These are phyloP conservation scores for Drosophila yooni DNA, from an alignment of 2,888 invertebrate genomes.

Conservation along the genomic window DNA sequence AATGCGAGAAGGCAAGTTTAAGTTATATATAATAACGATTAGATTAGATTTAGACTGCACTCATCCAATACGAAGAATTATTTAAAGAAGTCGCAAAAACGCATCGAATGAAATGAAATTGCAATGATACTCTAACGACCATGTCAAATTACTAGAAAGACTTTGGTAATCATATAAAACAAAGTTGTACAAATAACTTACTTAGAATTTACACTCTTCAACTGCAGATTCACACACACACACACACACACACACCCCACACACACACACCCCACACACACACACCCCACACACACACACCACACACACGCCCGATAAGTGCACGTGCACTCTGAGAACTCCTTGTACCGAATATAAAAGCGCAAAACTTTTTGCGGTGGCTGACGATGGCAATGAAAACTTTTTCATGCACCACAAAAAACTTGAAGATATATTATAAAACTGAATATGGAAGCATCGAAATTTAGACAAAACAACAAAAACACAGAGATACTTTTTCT, in stretches of 20 bases:
- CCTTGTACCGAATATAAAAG: constrained; percentile 18
- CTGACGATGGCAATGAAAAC: constrained; percentile 66
- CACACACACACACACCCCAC: too few relatives aligned
- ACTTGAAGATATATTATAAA: constrained; percentile 70
- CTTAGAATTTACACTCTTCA: constrained; percentile 14
- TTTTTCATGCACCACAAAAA: constrained; percentile 59
- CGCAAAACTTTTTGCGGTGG: constrained; percentile 41
- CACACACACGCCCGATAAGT: constrained; percentile 9
- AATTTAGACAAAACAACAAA: constrained; percentile 61
- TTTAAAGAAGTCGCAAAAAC: background rate
- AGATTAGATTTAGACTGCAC: background rate
- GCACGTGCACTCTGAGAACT: constrained; percentile 40
- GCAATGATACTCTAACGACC: background rate
- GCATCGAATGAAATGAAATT: background rate
- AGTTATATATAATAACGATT: background rate
- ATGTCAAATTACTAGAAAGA: constrained; percentile 17
- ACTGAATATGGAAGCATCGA: constrained; percentile 70
- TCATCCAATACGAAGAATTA: background rate
- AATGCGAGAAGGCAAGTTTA: background rate
- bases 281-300: too few relatives aligned
- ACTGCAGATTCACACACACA: background rate
- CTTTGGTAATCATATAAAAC: constrained; percentile 28
- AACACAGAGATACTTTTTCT: constrained; percentile 72
- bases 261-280: background rate
- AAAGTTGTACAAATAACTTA: constrained; percentile 18